Evolutionary conservation across 2,888 invertebrate species (phyloP).

Genomic region (Dendrolimus houi): DNA sequence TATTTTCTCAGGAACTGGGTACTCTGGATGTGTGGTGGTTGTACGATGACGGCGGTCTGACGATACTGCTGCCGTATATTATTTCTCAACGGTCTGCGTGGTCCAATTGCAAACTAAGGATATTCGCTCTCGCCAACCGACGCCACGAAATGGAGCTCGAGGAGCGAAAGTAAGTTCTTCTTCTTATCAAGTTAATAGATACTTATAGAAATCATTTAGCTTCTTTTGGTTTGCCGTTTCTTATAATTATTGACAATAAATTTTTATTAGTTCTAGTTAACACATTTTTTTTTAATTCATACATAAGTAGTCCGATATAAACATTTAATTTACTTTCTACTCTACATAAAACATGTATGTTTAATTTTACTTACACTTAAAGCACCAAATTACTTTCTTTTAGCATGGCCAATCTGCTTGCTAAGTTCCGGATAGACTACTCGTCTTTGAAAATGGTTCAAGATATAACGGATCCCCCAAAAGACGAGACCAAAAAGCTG

Average conservation of each 20-base stretch:
- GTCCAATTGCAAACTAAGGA: conserved; percentile 85
- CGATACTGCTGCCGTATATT: conserved; percentile 90
- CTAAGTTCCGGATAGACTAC: conserved; percentile 96
- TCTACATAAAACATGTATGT: no score
- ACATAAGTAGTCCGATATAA: no score
- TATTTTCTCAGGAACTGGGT: conserved; percentile 78
- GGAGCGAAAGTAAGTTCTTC: conserved; percentile 85
- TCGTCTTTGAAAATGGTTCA: conserved; percentile 94
- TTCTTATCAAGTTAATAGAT: no score
- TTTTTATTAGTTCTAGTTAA: no score
- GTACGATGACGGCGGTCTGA: conserved; percentile 94
- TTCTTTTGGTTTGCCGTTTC: no score
- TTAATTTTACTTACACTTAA: no score
- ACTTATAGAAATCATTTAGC: no score
- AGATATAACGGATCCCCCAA: conserved; percentile 90
- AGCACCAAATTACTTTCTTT: conserved; percentile 13
- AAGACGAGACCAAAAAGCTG: conserved; percentile 81
- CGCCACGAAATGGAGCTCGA: conserved; percentile 86
- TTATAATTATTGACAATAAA: no score
- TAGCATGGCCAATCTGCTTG: conserved; percentile 94
- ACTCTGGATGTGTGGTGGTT: conserved; percentile 97
- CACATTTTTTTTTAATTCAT: no score
- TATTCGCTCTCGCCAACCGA: conserved; percentile 90
- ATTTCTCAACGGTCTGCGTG: conserved; percentile 87
- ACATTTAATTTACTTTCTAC: no score